Percentiles rank a stretch among this genome's conserved stretches.
These are phyloP conservation scores for Eledone cirrhosa DNA, from an alignment of 2,888 invertebrate genomes.

Conservation along the genomic window DNA sequence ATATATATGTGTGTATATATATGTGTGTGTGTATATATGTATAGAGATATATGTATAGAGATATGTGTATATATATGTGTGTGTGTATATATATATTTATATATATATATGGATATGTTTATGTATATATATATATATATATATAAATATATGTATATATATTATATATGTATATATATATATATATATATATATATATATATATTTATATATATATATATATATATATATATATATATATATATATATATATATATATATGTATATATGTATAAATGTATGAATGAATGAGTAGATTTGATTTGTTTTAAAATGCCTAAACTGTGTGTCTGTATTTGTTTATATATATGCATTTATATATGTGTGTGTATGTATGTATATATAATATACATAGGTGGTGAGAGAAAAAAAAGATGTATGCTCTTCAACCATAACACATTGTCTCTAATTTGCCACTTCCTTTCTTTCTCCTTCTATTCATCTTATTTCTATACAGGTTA, in stretches of 20 bases:
- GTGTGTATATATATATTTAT: no score
- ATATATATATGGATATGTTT: neutral
- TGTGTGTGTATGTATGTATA: no score
- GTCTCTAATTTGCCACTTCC: neutral
- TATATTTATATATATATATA: neutral
- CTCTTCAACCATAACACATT: neutral
- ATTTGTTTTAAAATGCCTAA: neutral
- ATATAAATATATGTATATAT: neutral
- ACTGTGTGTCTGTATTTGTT: no score
- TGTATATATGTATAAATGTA: neutral
- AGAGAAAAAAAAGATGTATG: no score
- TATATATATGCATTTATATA: no score
- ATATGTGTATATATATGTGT: neutral
- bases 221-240: neutral
- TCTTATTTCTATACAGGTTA: conserved; percentile 46
- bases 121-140: neutral
- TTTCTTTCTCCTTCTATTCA: neutral
- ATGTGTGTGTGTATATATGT: neutral
- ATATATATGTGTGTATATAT: neutral
- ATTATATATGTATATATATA: neutral
- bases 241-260: neutral
- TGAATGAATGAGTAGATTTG: neutral
- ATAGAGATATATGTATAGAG: neutral
- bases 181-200: neutral
- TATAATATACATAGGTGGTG: no score